phyloP scores from a whole-genome alignment of 2,888 invertebrate species.

The Lypha dubia region DNA sequence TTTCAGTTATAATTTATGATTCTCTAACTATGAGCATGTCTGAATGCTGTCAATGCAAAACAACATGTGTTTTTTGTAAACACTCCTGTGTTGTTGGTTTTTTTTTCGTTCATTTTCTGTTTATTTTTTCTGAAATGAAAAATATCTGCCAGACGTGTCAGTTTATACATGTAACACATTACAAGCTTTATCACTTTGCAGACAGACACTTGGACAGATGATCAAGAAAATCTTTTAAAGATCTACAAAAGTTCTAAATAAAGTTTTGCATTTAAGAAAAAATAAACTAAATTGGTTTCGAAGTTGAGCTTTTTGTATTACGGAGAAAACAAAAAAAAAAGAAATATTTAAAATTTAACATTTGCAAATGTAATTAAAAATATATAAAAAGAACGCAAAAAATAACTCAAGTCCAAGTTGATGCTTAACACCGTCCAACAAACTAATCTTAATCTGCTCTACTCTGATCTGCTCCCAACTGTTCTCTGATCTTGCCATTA shows the following conservation, averaged over 20 bases:
- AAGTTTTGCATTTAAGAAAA: constrained; percentile 27
- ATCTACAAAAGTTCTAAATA: constrained; percentile 45
- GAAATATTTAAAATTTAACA: constrained; percentile 52
- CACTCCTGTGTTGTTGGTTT: not conserved
- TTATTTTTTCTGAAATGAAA: constrained; percentile 33
- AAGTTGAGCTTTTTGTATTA: constrained; percentile 43
- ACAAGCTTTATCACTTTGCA: constrained; percentile 68
- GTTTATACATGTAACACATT: constrained; percentile 67
- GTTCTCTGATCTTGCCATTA: constrained; percentile 37
- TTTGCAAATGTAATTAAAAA: constrained; percentile 70
- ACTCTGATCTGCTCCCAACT: not conserved
- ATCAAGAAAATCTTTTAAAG: constrained; percentile 23
- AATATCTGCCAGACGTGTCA: constrained; percentile 61
- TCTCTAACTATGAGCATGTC: constrained; percentile 66
- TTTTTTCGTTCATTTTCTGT: not conserved
- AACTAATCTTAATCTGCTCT: constrained; percentile 44
- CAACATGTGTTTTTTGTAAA: constrained; percentile 58
- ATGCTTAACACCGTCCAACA: constrained; percentile 51
- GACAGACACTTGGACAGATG: constrained; percentile 58
- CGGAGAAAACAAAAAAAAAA: constrained; percentile 7
- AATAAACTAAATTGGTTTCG: constrained; percentile 40
- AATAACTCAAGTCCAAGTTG: constrained; percentile 49
- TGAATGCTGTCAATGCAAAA: constrained; percentile 67
- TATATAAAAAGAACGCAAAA: constrained; percentile 21
- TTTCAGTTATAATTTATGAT: constrained; percentile 67